Conservation (phyloP, 2,797 vertebrate species). For the Dicrostonyx torquatus region DNA sequence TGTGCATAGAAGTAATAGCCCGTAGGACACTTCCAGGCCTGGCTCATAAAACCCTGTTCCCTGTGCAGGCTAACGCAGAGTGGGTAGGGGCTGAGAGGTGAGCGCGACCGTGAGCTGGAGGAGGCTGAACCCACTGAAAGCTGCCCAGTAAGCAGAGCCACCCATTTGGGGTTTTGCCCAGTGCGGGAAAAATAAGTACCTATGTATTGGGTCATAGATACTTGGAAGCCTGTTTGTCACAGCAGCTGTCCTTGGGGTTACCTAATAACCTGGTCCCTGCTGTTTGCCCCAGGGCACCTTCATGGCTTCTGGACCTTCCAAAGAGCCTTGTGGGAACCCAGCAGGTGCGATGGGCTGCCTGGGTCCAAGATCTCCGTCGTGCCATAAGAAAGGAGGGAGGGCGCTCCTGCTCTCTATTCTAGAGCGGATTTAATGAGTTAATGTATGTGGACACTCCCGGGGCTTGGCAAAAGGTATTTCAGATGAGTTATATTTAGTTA, state of each 20-base stretch:
- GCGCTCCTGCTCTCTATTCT: background rate
- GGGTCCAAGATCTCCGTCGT: background rate
- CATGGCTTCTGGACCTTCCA: background rate
- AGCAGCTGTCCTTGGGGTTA: background rate
- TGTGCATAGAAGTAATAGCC: background rate
- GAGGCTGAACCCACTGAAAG: background rate
- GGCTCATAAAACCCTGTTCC: background rate
- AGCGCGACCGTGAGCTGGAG: background rate
- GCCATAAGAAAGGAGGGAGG: background rate
- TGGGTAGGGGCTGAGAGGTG: background rate
- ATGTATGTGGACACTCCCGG: conserved; percentile 71
- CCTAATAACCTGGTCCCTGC: background rate
- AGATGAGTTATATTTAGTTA: conserved; percentile 80
- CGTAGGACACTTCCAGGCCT: background rate
- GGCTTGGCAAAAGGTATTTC: conserved; percentile 66
- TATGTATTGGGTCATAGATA: background rate
- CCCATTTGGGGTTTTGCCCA: background rate
- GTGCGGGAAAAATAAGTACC: background rate
- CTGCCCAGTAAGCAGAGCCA: background rate
- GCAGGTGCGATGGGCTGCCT: background rate
- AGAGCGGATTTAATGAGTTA: conserved; percentile 73
- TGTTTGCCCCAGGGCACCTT: background rate
- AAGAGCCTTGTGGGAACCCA: background rate
- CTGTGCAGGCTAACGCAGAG: background rate
- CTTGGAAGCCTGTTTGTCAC: background rate